Evolutionary conservation across 1,140 invertebrate species (phyloP), one percentile per base, ranked within the genome.

Genomic region (Homalodisca vitripennis): DNA sequence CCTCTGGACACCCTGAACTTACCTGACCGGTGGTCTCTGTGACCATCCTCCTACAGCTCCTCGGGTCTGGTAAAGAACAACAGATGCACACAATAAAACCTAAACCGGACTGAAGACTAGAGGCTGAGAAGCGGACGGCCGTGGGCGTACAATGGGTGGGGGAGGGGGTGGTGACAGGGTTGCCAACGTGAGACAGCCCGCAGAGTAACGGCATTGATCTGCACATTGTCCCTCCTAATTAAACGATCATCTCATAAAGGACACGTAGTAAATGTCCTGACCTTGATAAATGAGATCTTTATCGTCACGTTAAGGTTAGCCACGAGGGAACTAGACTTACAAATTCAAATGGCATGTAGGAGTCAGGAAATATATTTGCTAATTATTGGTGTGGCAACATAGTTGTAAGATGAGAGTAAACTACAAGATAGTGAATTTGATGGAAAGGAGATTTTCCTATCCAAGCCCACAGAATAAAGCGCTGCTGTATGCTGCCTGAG

Each of bases 11-110:
- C n/a, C n/a, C n/a, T n/a, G n/a, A n/a, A n/a, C n/a, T n/a, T 69
- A 73, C 72, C 72, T 73, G 72, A 46, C 14, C 46, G 31, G 72
- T 71, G 48, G 72, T 73, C 66, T 73, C 72, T 24, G 72, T 73
- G 60, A 73, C 72, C 72, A 73, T 73, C 32, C 26, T 32, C 30
- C 30, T 24, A 29, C 20, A 20, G 34, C 12, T 46, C 62, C 20
- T 66, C 46, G 63, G 63, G 32, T 26, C 1, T 26, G 63, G 30
- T 66, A 47, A 26, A 29, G 41, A 66, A 66, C 63, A 66, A 66
- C 63, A 47, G 31, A 26, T 66, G 30, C 63, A 47, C 63, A 66
- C 63, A 66, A 30, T 67, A 31, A 62, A 70, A 68, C 29, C 64
- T 41, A 62, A 68, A 66, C 67, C 62, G 51, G 62, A 68, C 60